Percentiles rank a stretch among this genome's conserved stretches.
Conservation (phyloP, 1,140 invertebrate genomes). For the Coenobita brevimanus region DNA sequence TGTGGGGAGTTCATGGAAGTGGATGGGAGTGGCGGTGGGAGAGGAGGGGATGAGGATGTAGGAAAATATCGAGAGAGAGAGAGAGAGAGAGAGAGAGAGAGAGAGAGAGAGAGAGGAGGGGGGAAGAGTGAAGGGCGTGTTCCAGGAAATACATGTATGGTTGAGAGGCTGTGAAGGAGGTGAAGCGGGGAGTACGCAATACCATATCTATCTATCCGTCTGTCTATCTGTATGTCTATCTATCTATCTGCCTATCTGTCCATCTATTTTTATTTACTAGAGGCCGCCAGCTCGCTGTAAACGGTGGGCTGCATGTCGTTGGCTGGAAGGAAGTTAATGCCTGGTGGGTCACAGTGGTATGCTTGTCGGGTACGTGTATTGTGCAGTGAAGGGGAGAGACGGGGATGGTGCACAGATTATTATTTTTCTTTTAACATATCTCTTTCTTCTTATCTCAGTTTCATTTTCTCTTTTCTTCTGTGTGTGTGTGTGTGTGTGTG, state of each 20-base stretch:
- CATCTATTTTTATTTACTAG: too few species aligned
- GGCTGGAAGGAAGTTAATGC: not conserved
- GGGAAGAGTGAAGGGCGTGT: not conserved
- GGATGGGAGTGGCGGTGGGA: too few species aligned
- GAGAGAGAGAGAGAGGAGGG: not conserved
- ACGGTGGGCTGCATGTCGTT: not conserved
- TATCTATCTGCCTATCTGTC: too few species aligned
- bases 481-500: conserved; percentile 7
- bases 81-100: conserved; percentile 24
- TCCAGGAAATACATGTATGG: not conserved
- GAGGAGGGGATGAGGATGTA: too few species aligned
- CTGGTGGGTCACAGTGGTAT: too few species aligned
- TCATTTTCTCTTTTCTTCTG: too few species aligned
- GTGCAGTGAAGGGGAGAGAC: not conserved
- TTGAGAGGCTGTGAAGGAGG: not conserved
- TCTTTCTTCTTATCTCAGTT: not conserved
- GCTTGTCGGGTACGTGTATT: conserved; percentile 15
- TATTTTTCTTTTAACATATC: not conserved
- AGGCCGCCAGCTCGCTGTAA: not conserved
- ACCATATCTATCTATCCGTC: too few species aligned
- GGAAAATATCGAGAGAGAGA: too few species aligned
- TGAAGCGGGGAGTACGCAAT: not conserved
- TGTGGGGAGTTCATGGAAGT: too few species aligned
- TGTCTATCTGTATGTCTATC: too few species aligned
- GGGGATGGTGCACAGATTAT: not conserved